Conservation (phyloP, 1,140 invertebrate genomes). For the Neodiprion lecontei region DNA sequence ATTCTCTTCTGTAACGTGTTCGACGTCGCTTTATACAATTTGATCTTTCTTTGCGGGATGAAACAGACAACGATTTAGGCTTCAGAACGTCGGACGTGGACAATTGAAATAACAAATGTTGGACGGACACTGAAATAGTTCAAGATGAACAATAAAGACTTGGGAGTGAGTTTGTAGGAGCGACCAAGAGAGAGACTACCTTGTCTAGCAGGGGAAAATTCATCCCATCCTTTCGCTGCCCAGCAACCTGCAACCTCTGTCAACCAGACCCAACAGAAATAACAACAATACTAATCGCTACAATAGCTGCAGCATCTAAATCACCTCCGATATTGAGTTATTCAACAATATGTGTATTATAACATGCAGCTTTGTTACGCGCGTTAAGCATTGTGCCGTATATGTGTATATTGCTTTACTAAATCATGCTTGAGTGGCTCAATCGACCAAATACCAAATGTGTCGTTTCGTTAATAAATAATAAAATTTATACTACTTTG, state of each 20-base stretch:
- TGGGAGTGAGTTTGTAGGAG: conserved; percentile 12
- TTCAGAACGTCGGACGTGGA: neutral
- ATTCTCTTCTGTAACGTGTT: no score
- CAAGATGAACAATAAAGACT: conserved; percentile 26
- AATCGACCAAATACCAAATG: no score
- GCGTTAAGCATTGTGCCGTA: no score
- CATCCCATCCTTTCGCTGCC: conserved; percentile 48
- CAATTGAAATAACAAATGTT: neutral
- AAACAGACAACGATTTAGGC: neutral
- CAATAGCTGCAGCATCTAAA: conserved; percentile 28
- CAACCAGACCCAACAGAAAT: conserved; percentile 39
- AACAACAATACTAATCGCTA: conserved; percentile 39
- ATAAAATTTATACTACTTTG: no score
- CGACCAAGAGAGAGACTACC: conserved; percentile 35
- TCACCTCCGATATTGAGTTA: conserved; percentile 31
- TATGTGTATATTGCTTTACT: no score
- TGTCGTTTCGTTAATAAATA: no score
- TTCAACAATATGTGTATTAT: neutral
- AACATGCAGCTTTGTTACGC: no score
- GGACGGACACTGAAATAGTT: conserved; percentile 28
- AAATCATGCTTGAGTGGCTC: no score
- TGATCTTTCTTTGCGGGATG: no score
- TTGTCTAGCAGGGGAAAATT: conserved; percentile 44
- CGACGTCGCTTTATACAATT: no score
- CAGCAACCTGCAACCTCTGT: conserved; percentile 38